Evolutionary conservation across 2,888 invertebrate genomes (phyloP).

Genomic region (Eupithecia exiguata): DNA sequence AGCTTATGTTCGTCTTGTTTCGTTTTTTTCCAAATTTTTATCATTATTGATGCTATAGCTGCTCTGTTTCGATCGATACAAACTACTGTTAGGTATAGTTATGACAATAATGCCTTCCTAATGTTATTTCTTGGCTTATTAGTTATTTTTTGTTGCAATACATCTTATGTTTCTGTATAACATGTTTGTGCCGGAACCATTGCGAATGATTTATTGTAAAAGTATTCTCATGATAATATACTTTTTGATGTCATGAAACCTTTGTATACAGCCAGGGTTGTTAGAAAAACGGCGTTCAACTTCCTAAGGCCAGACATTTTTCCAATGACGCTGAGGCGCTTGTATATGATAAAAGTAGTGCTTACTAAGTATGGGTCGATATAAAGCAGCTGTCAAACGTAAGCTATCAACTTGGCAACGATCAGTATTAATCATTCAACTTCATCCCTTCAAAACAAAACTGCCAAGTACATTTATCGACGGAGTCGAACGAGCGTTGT

Average conservation of each 20-base stretch:
- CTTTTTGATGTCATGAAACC: not conserved
- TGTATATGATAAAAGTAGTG: not conserved
- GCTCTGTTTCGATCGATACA: slow-evolving; percentile 23
- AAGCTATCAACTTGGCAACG: slow-evolving; percentile 69
- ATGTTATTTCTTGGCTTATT: not conserved
- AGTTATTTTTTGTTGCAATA: not conserved
- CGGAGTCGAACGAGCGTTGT: slow-evolving; percentile 27
- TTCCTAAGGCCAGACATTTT: not conserved
- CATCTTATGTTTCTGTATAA: not conserved
- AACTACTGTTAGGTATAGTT: not conserved
- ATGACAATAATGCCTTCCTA: not conserved
- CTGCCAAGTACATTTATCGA: slow-evolving; percentile 57
- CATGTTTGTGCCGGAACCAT: not conserved
- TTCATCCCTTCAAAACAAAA: slow-evolving; percentile 53
- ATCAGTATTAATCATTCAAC: slow-evolving; percentile 74
- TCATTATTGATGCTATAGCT: slow-evolving; percentile 20
- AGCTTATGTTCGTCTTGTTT: slow-evolving; percentile 50
- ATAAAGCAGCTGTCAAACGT: slow-evolving; percentile 33
- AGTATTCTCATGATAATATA: not conserved
- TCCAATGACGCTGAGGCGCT: not conserved
- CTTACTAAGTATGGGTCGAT: slow-evolving; percentile 11
- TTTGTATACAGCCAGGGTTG: not conserved
- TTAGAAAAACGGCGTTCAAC: not conserved
- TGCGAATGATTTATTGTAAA: not conserved
- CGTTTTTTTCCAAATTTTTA: slow-evolving; percentile 9